phyloP scores from a whole-genome alignment of 2,113 vertebrate genomes.

The Leiothrix lutea region DNA sequence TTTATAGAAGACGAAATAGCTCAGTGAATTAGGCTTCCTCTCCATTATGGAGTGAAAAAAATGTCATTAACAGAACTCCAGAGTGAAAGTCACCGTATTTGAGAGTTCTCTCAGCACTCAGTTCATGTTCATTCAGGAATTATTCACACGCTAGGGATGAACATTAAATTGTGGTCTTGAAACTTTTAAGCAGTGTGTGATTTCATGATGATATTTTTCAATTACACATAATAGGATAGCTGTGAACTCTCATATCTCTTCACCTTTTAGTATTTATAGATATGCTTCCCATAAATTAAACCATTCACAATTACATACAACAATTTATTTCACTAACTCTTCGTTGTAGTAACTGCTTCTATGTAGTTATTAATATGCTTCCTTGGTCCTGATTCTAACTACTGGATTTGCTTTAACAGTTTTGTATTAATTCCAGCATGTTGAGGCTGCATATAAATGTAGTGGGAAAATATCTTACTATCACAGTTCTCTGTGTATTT shows the following conservation, averaged over 20 bases:
- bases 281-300: not conserved
- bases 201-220: conserved; percentile 28
- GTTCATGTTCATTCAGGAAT: conserved; percentile 26
- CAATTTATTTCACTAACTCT: not conserved
- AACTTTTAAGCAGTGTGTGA: conserved; percentile 24
- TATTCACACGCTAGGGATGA: not conserved
- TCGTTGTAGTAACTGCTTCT: not conserved
- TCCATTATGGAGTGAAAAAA: conserved; percentile 14
- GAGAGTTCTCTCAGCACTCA: not conserved
- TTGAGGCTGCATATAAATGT: not conserved
- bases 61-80: conserved; percentile 3
- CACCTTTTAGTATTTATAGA: not conserved
- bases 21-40: not conserved
- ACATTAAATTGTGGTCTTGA: conserved; percentile 34
- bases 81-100: conserved; percentile 9
- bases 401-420: not conserved
- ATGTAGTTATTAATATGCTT: not conserved
- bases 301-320: not conserved
- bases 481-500: not conserved
- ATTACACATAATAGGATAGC: not conserved
- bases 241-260: not conserved
- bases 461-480: not conserved
- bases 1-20: not conserved
- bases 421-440: not conserved
- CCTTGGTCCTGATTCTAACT: not conserved